Percentiles rank a stretch among this genome's conserved stretches.
phyloP scores from a whole-genome alignment of 2,797 vertebrate genomes.

The Sebastiscus albofasciatus region DNA sequence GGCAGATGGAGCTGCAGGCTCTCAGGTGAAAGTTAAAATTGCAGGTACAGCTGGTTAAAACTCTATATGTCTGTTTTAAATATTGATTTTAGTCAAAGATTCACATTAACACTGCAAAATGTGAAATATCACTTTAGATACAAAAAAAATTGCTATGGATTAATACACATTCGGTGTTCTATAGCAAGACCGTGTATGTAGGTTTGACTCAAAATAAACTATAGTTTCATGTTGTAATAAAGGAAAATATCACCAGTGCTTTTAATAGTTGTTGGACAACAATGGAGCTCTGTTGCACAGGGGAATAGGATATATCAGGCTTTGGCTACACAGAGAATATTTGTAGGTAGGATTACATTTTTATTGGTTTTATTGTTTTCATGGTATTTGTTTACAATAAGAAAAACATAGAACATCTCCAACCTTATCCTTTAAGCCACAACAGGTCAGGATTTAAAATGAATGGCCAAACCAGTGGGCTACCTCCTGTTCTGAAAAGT shows the following conservation, averaged over 20 bases:
- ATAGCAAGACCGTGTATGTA: too few relatives aligned
- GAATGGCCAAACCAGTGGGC: neutral
- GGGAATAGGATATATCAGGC: too few relatives aligned
- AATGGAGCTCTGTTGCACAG: too few relatives aligned
- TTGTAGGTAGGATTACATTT: neutral
- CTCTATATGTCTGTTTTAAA: neutral
- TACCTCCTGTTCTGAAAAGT: neutral
- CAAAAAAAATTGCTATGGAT: too few relatives aligned
- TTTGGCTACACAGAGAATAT: too few relatives aligned
- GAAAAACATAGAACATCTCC: neutral
- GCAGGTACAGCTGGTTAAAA: neutral
- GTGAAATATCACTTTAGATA: neutral
- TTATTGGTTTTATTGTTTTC: neutral
- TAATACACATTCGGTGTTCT: too few relatives aligned
- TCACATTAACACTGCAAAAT: neutral
- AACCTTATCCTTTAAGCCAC: neutral
- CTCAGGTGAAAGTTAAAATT: neutral
- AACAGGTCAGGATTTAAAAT: neutral
- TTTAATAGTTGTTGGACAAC: too few relatives aligned
- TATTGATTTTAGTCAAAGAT: neutral
- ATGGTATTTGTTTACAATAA: neutral
- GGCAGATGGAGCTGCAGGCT: conserved; percentile 20
- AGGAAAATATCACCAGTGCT: neutral
- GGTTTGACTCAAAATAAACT: neutral
- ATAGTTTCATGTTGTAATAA: neutral